Evolutionary conservation across 2,888 invertebrate genomes (phyloP).

Genomic region (Campoplex nolae): DNA sequence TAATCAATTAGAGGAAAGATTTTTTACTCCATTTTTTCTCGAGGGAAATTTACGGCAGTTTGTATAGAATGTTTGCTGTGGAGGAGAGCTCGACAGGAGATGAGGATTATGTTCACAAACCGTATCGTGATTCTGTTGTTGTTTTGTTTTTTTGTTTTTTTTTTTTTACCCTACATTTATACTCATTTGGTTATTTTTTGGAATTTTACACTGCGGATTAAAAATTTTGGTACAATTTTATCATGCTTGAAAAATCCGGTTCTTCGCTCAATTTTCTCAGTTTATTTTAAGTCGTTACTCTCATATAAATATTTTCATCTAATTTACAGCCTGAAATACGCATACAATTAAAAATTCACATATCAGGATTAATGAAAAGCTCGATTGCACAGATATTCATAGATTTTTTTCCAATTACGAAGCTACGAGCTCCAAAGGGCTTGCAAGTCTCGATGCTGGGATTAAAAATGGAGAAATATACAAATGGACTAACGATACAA

Average conservation of each 20-base stretch:
- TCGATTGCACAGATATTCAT: not conserved
- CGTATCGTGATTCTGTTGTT: not conserved
- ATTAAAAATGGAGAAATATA: not conserved
- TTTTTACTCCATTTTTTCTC: slow-evolving; percentile 33
- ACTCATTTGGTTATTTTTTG: not conserved
- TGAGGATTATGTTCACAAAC: slow-evolving; percentile 13
- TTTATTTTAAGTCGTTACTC: not conserved
- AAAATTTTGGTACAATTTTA: not conserved
- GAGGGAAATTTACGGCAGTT: slow-evolving; percentile 42
- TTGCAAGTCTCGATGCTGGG: not conserved
- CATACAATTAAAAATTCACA: not conserved
- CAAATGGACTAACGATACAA: not conserved
- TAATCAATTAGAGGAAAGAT: slow-evolving; percentile 52
- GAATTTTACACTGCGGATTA: not conserved
- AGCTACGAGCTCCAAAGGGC: not conserved
- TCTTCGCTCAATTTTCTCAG: not conserved
- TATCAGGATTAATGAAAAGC: not conserved
- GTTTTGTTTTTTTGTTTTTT: not conserved
- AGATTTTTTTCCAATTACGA: not conserved
- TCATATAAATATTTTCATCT: not conserved
- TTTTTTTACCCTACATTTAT: not conserved
- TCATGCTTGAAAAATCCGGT: not conserved
- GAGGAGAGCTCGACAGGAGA: not conserved
- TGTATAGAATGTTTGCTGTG: not conserved
- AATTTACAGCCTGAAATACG: too few species aligned